Evolutionary conservation across 2,113 vertebrate species (phyloP).

Genomic region (Oryzias javanicus): DNA sequence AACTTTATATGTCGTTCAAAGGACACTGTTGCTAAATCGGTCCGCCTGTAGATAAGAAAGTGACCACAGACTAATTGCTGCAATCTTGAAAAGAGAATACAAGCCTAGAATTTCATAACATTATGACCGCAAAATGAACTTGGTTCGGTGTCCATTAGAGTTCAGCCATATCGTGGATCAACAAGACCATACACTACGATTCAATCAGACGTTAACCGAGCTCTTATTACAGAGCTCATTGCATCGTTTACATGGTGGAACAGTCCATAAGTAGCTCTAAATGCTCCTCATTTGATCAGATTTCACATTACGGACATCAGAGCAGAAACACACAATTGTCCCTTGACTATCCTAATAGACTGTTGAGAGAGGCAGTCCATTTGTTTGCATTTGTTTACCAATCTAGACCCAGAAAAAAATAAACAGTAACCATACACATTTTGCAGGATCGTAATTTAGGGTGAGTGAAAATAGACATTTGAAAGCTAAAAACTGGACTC

Average conservation of each 20-base stretch:
- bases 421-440: slow-evolving; percentile 43
- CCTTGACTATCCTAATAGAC: slow-evolving; percentile 76
- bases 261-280: slow-evolving; percentile 77
- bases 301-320: slow-evolving; percentile 80
- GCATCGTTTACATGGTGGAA: slow-evolving; percentile 79
- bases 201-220: slow-evolving; percentile 75
- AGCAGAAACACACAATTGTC: slow-evolving; percentile 74
- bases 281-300: slow-evolving; percentile 80
- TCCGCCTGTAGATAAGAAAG: slow-evolving; percentile 38
- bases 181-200: slow-evolving; percentile 71
- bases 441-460: slow-evolving; percentile 41
- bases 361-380: slow-evolving; percentile 73
- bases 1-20: not conserved
- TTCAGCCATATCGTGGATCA: slow-evolving; percentile 63
- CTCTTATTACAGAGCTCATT: slow-evolving; percentile 74
- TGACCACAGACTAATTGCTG: slow-evolving; percentile 50
- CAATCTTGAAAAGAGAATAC: slow-evolving; percentile 53
- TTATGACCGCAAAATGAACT: slow-evolving; percentile 66
- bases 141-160: slow-evolving; percentile 70
- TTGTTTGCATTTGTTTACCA: slow-evolving; percentile 76
- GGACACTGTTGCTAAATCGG: slow-evolving; percentile 8
- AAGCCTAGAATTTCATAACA: slow-evolving; percentile 63
- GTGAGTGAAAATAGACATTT: slow-evolving; percentile 66
- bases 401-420: slow-evolving; percentile 65
- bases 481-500: slow-evolving; percentile 34